Evolutionary conservation across 2,797 vertebrate genomes (phyloP), one percentile per base, ranked within the genome.

Genomic region (Pagetopsis macropterus): DNA sequence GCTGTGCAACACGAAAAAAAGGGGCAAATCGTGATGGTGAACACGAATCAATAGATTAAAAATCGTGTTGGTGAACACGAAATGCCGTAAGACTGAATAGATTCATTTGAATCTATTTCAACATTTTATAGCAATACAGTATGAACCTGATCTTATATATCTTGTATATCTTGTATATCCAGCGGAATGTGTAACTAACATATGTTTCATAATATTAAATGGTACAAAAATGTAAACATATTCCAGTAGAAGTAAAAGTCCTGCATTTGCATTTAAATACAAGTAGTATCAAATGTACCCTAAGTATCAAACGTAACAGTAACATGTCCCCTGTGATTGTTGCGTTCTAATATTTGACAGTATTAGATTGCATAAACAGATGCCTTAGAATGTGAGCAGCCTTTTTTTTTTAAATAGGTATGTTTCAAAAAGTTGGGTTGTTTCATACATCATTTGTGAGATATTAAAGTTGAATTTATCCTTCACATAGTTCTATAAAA

Each of bases 81-180:
- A n/a, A n/a, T n/a, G n/a, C n/a, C n/a, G n/a, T n/a, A n/a, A n/a
- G n/a, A n/a, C n/a, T n/a, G n/a, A n/a, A n/a, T n/a, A n/a, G n/a
- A n/a, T n/a, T 55, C 5, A 65, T 55, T 56, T 43, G 8, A 50
- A 19, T 45, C 16, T 50, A 31, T 63, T 46, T 55, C 43, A 50
- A 16, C 8, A 44, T 9, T n/a, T 65, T 49, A 13, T 23, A 17
- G 3, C 41, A 74, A 46, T 41, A 43, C 15, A 27, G 27, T 27
- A 27, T 31, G n/a, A 60, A 5, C 40, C 27, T 27, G 27, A 11
- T 23, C 2, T 43, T n/a, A 21, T 21, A 21, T 21, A 21, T 21
- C 21, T 2, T 21, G 2, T 21, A 21, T 21, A 11, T 23, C 2
- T 43, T n/a, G 43, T 37, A 16, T 33, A 33, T 37, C 45, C 14